A percentile compares a stretch with the other conserved stretches of the same genome.
Evolutionary conservation across 2,888 invertebrate genomes (phyloP).

Genomic region (Chaetoderma sp.): DNA sequence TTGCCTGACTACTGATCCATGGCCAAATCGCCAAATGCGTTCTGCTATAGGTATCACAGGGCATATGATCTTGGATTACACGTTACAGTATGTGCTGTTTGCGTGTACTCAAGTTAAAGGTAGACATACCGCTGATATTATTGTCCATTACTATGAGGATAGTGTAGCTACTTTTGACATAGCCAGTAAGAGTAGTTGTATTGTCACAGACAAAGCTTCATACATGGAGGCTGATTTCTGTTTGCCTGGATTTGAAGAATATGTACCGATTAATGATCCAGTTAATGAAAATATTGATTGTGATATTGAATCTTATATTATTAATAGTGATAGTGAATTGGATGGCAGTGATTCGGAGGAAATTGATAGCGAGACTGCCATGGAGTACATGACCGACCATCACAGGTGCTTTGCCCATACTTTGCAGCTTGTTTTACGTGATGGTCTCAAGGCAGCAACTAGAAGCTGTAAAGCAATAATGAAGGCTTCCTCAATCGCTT

Average conservation of each 20-base stretch:
- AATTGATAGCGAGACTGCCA: no score
- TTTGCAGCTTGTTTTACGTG: no score
- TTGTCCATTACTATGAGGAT: slow-evolving; percentile 31
- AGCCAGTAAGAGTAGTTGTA: slow-evolving; percentile 7
- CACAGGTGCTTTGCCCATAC: no score
- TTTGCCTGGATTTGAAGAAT: slow-evolving; percentile 14
- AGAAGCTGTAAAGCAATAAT: no score
- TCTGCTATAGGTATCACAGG: slow-evolving; percentile 28
- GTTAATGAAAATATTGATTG: no score
- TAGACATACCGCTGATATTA: slow-evolving; percentile 27
- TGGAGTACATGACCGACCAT: no score
- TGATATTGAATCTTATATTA: no score
- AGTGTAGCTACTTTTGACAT: slow-evolving; percentile 20
- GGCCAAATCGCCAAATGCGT: slow-evolving; percentile 31
- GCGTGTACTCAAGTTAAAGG: slow-evolving; percentile 22
- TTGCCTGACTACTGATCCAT: slow-evolving; percentile 30
- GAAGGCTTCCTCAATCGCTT: no score
- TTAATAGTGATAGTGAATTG: no score
- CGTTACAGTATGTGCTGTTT: slow-evolving; percentile 18
- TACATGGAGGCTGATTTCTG: slow-evolving; percentile 28
- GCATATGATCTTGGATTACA: slow-evolving; percentile 25
- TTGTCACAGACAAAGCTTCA: slow-evolving; percentile 33
- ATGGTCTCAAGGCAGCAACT: no score
- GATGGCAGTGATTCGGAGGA: no score
- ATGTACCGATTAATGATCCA: no score